Evolutionary conservation across 2,888 invertebrate genomes (phyloP), one percentile per base, ranked within the genome.

Genomic region (Lobophora halterata): DNA sequence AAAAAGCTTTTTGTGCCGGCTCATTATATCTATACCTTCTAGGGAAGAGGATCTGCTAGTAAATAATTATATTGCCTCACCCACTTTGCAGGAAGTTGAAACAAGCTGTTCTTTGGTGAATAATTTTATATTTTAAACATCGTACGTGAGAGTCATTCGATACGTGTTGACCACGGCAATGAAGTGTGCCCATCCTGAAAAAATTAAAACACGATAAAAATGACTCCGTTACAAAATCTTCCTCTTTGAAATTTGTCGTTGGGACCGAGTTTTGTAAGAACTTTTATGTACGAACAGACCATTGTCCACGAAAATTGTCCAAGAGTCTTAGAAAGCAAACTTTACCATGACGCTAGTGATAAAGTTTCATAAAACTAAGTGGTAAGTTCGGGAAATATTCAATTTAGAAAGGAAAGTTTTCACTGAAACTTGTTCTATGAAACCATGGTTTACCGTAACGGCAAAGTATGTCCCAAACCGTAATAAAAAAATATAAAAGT

Each of bases 161-260:
- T 54, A 52, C 0, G 39, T 36, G 26, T 46, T 55, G 19, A 56
- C 55, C 27, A 53, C 55, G 3, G 58, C 52, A 35, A 62, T 53
- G 32, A 64, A 65, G 35, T 61, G 56, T 16, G 52, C 52, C 58
- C 58, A 56, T 1, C 52, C 62, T 61, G 55, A 47, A 62, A 60
- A 5, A 28, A 30, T 45, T 34, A 20, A 9, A 24, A 5, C 21
- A 3, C 5, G 9, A n/a, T n/a, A n/a, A n/a, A n/a, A n/a, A n/a
- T n/a, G n/a, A n/a, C n/a, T n/a, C n/a, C n/a, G n/a, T n/a, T n/a
- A n/a, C n/a, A n/a, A n/a, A n/a, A n/a, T n/a, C n/a, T n/a, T n/a
- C n/a, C n/a, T n/a, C n/a, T n/a, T n/a, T n/a, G n/a, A n/a, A n/a
- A n/a, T n/a, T n/a, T n/a, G n/a, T n/a, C n/a, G n/a, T n/a, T n/a